phyloP scores from a whole-genome alignment of 1,140 invertebrate species.

The Macrosteles quadrilineatus region DNA sequence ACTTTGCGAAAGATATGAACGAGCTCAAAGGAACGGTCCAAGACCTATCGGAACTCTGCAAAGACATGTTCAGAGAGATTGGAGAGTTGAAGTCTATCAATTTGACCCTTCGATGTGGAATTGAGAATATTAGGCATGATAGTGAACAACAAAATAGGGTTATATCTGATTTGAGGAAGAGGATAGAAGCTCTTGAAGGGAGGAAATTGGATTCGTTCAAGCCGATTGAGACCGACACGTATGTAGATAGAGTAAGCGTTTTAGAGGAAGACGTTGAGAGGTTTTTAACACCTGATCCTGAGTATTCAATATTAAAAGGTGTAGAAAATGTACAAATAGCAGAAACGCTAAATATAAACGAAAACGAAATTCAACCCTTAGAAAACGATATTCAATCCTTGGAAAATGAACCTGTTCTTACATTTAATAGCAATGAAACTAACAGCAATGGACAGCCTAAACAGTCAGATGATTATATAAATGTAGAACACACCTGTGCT shows the following conservation, averaged over 20 bases:
- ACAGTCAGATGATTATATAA: no score
- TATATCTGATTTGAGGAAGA: background rate
- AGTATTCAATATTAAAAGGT: background rate
- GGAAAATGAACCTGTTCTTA: no score
- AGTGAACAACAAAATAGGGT: background rate
- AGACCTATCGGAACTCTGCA: conserved; percentile 15
- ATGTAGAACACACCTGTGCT: no score
- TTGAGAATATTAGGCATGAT: conserved; percentile 13
- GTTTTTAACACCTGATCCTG: background rate
- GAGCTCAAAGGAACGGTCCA: background rate
- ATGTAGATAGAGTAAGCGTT: background rate
- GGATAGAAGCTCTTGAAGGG: conserved; percentile 14
- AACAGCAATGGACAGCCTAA: no score
- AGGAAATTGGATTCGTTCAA: background rate
- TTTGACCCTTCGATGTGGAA: conserved; percentile 1
- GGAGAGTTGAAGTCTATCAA: conserved; percentile 4
- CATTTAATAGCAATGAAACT: no score
- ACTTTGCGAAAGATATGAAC: conserved; percentile 1
- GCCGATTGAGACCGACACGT: background rate
- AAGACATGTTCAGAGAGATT: conserved; percentile 17
- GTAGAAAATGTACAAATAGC: no score
- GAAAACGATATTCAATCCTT: no score
- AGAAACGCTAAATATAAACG: no score
- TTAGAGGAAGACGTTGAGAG: background rate
- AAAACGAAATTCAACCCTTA: no score